phyloP scores from a whole-genome alignment of 1,140 invertebrate species.

The Drosophila repletoides region DNA sequence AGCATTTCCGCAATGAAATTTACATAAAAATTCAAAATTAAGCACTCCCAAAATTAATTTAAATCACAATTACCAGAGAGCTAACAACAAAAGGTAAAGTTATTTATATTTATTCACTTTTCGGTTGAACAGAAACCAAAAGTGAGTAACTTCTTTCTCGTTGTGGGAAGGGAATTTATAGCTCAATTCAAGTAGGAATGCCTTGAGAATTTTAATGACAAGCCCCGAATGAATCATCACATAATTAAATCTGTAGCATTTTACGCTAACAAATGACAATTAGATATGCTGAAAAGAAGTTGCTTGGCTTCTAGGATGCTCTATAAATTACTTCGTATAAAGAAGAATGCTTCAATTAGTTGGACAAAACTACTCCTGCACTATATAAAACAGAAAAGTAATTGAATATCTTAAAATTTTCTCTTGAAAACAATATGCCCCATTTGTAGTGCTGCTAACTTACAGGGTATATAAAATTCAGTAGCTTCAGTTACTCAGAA shows the following conservation, averaged over 20 bases:
- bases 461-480: conserved; percentile 27
- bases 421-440: too few species aligned
- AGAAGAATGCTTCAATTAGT: too few species aligned
- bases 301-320: not conserved
- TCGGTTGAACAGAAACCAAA: conserved; percentile 9
- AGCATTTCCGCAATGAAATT: conserved; percentile 69
- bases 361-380: too few species aligned
- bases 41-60: conserved; percentile 22
- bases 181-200: conserved; percentile 4
- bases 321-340: conserved; percentile 18
- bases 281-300: too few species aligned
- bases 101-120: too few species aligned
- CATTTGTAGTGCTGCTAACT: not conserved
- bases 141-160: conserved; percentile 18
- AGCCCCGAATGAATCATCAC: conserved; percentile 21
- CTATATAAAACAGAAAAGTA: too few species aligned
- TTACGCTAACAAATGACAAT: not conserved
- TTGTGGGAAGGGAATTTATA: conserved; percentile 32
- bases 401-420: too few species aligned
- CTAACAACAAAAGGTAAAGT: not conserved
- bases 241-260: conserved; percentile 18
- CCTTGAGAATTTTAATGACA: conserved; percentile 29
- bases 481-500: conserved; percentile 41
- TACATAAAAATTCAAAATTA: conserved; percentile 53
- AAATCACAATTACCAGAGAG: conserved; percentile 13